These are phyloP conservation scores for Cyclargus thomasi DNA, from an alignment of 1,140 invertebrate genomes.

Conservation along the genomic window DNA sequence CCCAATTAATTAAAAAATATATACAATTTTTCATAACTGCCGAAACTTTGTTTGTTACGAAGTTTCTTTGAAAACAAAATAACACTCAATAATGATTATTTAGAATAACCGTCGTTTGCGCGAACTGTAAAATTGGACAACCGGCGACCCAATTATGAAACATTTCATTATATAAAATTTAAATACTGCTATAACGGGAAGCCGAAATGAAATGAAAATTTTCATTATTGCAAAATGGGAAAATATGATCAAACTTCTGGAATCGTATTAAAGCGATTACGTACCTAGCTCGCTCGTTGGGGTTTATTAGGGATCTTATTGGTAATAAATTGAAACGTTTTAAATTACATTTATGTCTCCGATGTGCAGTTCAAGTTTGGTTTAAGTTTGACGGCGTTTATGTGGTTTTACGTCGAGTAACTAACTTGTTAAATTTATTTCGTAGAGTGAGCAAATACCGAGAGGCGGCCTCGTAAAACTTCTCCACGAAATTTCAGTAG, in stretches of 20 bases:
- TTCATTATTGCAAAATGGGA: constrained; percentile 12
- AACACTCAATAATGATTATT: no score
- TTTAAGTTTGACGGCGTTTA: neutral
- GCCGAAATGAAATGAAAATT: constrained; percentile 14
- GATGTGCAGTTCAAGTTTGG: neutral
- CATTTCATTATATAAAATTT: constrained; percentile 10
- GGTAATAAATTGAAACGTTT: neutral
- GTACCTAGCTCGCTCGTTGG: neutral
- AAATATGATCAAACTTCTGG: constrained; percentile 11
- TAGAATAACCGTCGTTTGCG: no score
- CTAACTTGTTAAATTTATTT: no score
- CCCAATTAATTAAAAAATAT: no score
- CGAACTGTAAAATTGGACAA: no score
- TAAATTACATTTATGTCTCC: neutral
- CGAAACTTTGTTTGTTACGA: no score
- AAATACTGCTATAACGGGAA: neutral
- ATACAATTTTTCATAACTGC: no score
- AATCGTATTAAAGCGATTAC: neutral
- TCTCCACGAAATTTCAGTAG: no score
- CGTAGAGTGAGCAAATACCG: no score
- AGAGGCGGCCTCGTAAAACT: no score
- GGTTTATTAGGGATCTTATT: constrained; percentile 5
- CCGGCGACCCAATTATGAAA: neutral
- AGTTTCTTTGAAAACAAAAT: no score
- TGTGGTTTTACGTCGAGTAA: no score